These are phyloP conservation scores for Phorcus lineatus DNA, from an alignment of 2,888 invertebrate species.

Conservation along the genomic window DNA sequence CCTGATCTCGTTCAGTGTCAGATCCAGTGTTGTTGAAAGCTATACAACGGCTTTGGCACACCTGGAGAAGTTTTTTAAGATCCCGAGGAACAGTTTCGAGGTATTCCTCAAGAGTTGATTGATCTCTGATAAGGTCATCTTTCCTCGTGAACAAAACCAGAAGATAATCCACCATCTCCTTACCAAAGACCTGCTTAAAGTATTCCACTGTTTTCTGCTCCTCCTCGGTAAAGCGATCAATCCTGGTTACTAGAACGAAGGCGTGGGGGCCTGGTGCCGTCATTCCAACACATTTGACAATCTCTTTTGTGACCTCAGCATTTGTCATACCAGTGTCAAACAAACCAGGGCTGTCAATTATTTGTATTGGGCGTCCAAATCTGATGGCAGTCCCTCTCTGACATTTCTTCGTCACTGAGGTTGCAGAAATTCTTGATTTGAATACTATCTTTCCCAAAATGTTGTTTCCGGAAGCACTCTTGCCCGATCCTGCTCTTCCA, in stretches of 20 bases:
- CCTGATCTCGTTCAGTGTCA: slow-evolving; percentile 18
- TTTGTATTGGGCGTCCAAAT: slow-evolving; percentile 20
- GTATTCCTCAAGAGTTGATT: slow-evolving; percentile 27
- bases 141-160: slow-evolving; percentile 37
- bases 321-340: slow-evolving; percentile 38
- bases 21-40: slow-evolving; percentile 32
- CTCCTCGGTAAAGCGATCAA: slow-evolving; percentile 38
- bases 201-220: slow-evolving; percentile 35
- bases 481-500: slow-evolving; percentile 37
- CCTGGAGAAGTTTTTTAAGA: slow-evolving; percentile 18
- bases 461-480: slow-evolving; percentile 38
- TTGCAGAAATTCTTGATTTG: slow-evolving; percentile 25
- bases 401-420: slow-evolving; percentile 33
- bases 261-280: slow-evolving; percentile 15
- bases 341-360: slow-evolving; percentile 40
- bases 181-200: slow-evolving; percentile 32
- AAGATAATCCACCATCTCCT: slow-evolving; percentile 24
- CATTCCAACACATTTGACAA: slow-evolving; percentile 4
- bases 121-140: slow-evolving; percentile 29
- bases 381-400: slow-evolving; percentile 22
- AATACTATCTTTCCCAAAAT: slow-evolving; percentile 27
- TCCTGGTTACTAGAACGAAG: slow-evolving; percentile 20
- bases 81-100: slow-evolving; percentile 20
- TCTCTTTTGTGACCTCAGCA: slow-evolving; percentile 29
- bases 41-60: slow-evolving; percentile 29